Evolutionary conservation across 2,113 vertebrate species (phyloP), one percentile per base, ranked within the genome.

Genomic region (Spheniscus mendiculus): DNA sequence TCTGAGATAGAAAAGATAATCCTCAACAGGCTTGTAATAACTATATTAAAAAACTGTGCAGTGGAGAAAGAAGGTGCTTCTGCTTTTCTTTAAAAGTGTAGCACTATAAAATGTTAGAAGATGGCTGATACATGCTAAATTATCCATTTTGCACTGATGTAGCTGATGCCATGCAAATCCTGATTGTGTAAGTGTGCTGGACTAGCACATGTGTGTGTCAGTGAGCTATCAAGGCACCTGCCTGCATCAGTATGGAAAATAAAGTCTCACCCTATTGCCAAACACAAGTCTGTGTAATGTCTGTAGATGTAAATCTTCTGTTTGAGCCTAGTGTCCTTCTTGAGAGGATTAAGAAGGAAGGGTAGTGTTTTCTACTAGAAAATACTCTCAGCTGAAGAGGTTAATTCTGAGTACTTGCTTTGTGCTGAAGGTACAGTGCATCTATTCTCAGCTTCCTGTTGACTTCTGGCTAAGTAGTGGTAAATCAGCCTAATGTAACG

Each of bases 341-440:
- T 97, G 79, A 94, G 90, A 70, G 45, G 47, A 36, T 83, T 78
- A 36, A 82, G 59, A 66, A 89, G 63, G 32, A 83, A 77, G n/a
- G 21, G 4, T 67, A 78, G 79, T 96, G 40, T 69, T 95, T 86
- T 86, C 53, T 92, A n/a, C 78, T 74, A 53, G 65, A 79, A 87
- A 91, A 93, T 90, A 66, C 38, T 91, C 40, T 76, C 29, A 59
- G 16, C 36, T 93, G 87, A 45, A 71, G 66, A 78, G 92, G 79
- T 66, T 92, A 87, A 52, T 90, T 95, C 89, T 95, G 95, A 88
- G 61, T 71, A 20, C 13, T 21, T 89, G 78, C 92, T 85, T 90
- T n/a, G 14, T 86, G 56, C 61, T 67, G 67, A 89, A 96, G 74
- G 70, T 91, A 30, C 42, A 10, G 22, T 71, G 45, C 42, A 70